Evolutionary conservation across 2,888 invertebrate genomes (phyloP), one percentile per base, ranked within the genome.

Genomic region (Ennomos quercinarius): DNA sequence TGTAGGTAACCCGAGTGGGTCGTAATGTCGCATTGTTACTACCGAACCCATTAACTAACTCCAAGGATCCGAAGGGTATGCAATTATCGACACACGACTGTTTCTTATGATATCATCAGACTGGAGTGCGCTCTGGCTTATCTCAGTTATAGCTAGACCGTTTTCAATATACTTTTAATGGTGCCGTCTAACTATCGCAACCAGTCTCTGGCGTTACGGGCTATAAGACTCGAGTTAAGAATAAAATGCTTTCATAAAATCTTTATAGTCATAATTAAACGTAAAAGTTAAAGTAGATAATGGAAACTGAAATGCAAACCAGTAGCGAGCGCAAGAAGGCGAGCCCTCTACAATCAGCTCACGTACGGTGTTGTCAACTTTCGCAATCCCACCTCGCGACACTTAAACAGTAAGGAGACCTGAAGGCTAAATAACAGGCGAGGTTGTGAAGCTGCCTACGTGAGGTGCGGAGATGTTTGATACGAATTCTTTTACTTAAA

Each of bases 321-420:
- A 27, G 27, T 27, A 84, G 76, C 76, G 70, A 67, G 57, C 66
- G 84, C 77, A 80, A 83, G 83, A 84, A 82, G 80, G 76, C 77
- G 78, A 72, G 78, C 83, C 77, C 74, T 89, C 77, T 73, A 80
- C 80, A 91, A 77, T 78, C 89, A 68, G 64, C 78, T 84, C 91
- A 91, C 91, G 91, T 91, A 84, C 82, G 67, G 67, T 74, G 83
- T 80, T 86, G 90, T 90, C 87, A 87, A 90, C 91, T 92, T 92
- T 92, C 91, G 91, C 87, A 92, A 92, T 82, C 80, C 78, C 84
- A 84, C 88, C 89, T 88, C 86, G 83, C 83, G 81, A 80, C 83
- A 78, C 82, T 84, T 84, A 78, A 83, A 84, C 84, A 77, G 82
- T 86, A 81, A 87, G 83, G 83, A 80, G 80, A 79, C 84, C 79